Percentiles rank a stretch among this genome's conserved stretches.
phyloP scores from a whole-genome alignment of 2,113 vertebrate genomes.

The Leucosticte australis region DNA sequence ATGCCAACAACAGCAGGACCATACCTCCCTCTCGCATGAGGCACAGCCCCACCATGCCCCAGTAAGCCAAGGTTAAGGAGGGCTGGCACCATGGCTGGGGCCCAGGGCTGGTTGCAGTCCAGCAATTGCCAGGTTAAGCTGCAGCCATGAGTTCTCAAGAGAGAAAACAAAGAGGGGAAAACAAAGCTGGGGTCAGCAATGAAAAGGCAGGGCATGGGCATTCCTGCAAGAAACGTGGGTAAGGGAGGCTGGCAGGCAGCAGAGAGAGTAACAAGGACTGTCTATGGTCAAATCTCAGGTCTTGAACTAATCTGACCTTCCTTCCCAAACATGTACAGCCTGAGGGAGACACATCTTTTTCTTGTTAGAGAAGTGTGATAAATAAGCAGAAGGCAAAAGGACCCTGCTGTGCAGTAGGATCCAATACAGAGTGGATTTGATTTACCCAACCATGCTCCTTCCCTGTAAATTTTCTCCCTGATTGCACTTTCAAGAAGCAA shows the following conservation, averaged over 20 bases:
- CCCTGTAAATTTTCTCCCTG: neutral
- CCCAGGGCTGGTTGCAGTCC: neutral
- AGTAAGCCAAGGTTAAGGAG: neutral
- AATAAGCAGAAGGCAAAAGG: neutral
- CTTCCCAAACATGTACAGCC: neutral
- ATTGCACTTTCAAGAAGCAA: neutral
- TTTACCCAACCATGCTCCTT: neutral
- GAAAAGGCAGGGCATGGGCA: neutral
- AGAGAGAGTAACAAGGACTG: neutral
- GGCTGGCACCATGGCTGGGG: accelerated
- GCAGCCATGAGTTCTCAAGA: neutral
- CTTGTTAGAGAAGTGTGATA: neutral
- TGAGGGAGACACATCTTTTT: neutral
- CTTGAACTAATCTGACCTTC: neutral
- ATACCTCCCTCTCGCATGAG: accelerated
- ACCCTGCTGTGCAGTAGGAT: neutral
- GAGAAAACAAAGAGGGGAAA: neutral
- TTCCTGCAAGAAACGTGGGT: neutral
- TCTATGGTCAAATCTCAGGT: neutral
- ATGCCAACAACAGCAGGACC: neutral
- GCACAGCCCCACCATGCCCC: accelerated
- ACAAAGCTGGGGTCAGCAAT: neutral
- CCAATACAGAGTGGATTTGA: neutral
- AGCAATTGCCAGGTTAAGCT: neutral
- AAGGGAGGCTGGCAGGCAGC: neutral